A percentile compares a stretch with the other conserved stretches of the same genome.
Evolutionary conservation across 2,888 invertebrate species (phyloP).

Genomic region (Drosophila anomelani): DNA sequence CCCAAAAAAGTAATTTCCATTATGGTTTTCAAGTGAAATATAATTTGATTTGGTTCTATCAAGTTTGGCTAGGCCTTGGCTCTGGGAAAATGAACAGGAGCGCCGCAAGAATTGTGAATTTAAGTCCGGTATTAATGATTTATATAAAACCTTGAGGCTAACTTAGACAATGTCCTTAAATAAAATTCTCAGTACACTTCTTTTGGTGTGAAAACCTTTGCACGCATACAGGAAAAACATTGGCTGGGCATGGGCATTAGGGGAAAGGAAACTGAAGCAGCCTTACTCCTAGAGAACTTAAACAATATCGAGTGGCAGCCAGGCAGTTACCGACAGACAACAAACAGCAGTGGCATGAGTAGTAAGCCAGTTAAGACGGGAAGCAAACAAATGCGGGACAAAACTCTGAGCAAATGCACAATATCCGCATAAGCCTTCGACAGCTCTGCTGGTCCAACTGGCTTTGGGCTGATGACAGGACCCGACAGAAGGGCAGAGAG

Average conservation of each 20-base stretch:
- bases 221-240: constrained; percentile 55
- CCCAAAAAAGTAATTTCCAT: constrained; percentile 2
- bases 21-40: background rate
- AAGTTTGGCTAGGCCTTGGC: background rate
- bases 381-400: constrained; percentile 71
- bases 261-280: background rate
- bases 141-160: background rate
- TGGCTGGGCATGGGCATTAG: constrained; percentile 43
- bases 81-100: background rate
- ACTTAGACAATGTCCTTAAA: too few species aligned
- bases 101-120: too few species aligned
- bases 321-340: constrained; percentile 39
- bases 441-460: constrained; percentile 57
- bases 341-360: constrained; percentile 45
- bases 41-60: constrained; percentile 17
- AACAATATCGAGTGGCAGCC: constrained; percentile 42
- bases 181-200: background rate
- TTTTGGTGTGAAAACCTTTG: background rate
- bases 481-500: constrained; percentile 35
- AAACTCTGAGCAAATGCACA: constrained; percentile 71
- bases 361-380: constrained; percentile 75
- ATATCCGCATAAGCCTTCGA: constrained; percentile 78
- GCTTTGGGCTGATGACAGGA: constrained; percentile 39
- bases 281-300: constrained; percentile 37
- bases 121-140: background rate